A percentile compares a stretch with the other conserved stretches of the same genome.
phyloP scores from a whole-genome alignment of 2,113 vertebrate species.

The Corydoras sp. region DNA sequence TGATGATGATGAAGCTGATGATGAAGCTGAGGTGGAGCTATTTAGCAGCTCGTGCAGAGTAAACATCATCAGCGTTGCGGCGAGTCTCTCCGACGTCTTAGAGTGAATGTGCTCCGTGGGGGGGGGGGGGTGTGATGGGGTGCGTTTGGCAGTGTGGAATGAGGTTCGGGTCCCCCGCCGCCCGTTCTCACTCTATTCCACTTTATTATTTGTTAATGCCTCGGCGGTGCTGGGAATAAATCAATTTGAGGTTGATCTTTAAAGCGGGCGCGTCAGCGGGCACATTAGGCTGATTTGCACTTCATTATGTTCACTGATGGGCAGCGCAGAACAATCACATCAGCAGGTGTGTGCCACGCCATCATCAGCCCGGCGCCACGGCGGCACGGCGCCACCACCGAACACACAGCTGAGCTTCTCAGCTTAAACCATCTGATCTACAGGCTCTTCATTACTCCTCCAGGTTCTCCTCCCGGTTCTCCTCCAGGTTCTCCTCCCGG shows the following conservation, averaged over 20 bases:
- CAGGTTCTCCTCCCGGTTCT: too few species aligned
- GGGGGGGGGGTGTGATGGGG: background rate
- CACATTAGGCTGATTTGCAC: constrained; percentile 57
- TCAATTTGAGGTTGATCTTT: constrained; percentile 55
- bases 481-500: too few species aligned
- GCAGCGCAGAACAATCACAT: constrained; percentile 45
- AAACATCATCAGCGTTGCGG: too few species aligned
- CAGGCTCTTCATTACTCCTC: too few species aligned
- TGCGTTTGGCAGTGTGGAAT: constrained; percentile 21
- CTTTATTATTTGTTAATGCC: constrained; percentile 47
- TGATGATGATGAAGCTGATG: too few species aligned
- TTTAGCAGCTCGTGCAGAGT: too few species aligned
- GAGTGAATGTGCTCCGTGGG: background rate
- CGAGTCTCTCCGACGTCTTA: too few species aligned
- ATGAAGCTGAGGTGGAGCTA: too few species aligned
- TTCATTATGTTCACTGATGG: constrained; percentile 55
- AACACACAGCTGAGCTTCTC: too few species aligned
- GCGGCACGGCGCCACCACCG: too few species aligned
- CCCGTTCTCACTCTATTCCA: constrained; percentile 43
- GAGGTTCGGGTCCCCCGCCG: constrained; percentile 33
- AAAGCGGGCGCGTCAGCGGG: constrained; percentile 54
- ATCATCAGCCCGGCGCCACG: constrained; percentile 27
- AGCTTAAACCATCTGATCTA: too few species aligned
- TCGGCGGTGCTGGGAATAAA: constrained; percentile 47
- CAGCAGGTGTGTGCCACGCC: constrained; percentile 39